Evolutionary conservation across 2,797 vertebrate species (phyloP).

Genomic region (Manis javanica): DNA sequence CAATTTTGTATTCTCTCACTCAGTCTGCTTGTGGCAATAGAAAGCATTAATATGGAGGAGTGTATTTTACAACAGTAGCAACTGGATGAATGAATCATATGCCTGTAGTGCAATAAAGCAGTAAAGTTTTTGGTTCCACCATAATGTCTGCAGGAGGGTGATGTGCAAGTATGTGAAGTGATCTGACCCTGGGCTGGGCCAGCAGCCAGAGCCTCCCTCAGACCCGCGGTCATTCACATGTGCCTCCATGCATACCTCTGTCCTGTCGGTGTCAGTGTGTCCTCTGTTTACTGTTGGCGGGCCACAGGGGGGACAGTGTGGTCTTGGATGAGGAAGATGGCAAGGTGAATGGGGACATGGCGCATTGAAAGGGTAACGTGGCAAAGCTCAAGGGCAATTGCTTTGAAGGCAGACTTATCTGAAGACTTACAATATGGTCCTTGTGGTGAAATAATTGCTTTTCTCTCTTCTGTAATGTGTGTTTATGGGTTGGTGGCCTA

Average conservation of each 20-base stretch:
- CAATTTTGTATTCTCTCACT: constrained; percentile 1
- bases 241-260: background rate
- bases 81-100: background rate
- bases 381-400: background rate
- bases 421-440: background rate
- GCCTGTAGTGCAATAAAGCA: background rate
- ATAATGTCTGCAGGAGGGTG: background rate
- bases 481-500: background rate
- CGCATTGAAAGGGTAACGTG: too few species aligned
- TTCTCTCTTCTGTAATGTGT: background rate
- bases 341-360: background rate
- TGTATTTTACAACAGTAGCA: background rate
- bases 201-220: background rate
- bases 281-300: background rate
- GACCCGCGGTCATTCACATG: background rate
- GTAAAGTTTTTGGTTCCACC: background rate
- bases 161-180: background rate
- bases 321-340: background rate
- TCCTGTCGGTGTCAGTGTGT: rapidly evolving
- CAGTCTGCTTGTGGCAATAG: background rate
- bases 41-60: background rate
- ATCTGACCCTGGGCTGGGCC: background rate
- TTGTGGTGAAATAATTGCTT: background rate
- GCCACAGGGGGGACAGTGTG: background rate
- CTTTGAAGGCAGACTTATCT: background rate